Conservation (phyloP, 2,113 vertebrate genomes). For the Serinus canaria region DNA sequence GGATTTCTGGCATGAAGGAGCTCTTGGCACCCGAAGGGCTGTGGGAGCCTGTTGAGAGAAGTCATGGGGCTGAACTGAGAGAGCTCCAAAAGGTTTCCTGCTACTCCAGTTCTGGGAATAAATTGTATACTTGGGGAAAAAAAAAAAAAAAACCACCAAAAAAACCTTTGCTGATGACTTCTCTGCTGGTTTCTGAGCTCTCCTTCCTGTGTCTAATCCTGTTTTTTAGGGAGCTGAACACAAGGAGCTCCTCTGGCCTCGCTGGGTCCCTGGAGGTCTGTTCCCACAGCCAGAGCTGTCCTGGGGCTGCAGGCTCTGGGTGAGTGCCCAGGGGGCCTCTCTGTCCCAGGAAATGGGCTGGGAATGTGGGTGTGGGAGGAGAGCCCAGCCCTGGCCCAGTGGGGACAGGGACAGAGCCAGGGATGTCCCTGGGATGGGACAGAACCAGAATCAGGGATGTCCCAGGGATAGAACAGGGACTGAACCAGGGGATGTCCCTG, state of each 20-base stretch:
- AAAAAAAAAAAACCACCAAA: not conserved
- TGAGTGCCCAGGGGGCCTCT: not conserved
- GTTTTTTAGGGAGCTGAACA: not conserved
- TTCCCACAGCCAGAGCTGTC: not conserved
- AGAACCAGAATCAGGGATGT: too few species aligned
- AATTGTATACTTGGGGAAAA: not conserved
- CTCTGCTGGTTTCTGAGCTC: not conserved
- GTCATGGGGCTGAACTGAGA: not conserved
- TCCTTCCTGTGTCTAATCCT: rapidly evolving
- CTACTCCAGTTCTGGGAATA: not conserved
- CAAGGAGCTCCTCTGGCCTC: not conserved
- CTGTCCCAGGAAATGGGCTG: not conserved
- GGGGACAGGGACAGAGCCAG: not conserved
- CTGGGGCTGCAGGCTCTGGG: not conserved
- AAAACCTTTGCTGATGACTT: not conserved
- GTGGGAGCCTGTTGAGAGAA: not conserved
- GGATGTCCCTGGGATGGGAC: too few species aligned
- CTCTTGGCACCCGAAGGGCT: rapidly evolving
- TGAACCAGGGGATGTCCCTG: too few species aligned
- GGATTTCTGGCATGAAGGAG: not conserved
- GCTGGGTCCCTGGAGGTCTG: not conserved
- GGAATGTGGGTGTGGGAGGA: not conserved
- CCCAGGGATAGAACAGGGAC: too few species aligned
- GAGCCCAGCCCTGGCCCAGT: not conserved
- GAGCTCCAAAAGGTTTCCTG: not conserved